These are phyloP conservation scores for Peromyscus californicus DNA, from an alignment of 2,113 vertebrate genomes.

Conservation along the genomic window DNA sequence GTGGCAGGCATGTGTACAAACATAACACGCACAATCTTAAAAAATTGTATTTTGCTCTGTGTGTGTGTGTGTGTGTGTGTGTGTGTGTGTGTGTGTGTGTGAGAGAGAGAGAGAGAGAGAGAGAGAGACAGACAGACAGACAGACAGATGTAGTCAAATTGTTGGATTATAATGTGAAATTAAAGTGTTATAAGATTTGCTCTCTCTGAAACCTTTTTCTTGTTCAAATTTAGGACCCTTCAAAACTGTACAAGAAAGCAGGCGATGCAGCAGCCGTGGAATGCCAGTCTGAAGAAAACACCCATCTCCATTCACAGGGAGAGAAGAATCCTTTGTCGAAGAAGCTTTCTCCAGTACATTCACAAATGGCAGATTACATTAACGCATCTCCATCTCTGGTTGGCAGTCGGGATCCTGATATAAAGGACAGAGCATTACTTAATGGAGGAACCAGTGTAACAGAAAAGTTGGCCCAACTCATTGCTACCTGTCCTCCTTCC, in stretches of 20 bases:
- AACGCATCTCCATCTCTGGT: conserved; percentile 84
- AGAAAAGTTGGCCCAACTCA: conserved; percentile 97
- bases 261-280: conserved; percentile 86
- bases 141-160: neutral
- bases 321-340: conserved; percentile 86
- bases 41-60: neutral
- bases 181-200: conserved; percentile 34
- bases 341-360: conserved; percentile 88
- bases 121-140: too few relatives aligned
- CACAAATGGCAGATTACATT: conserved; percentile 89
- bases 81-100: too few relatives aligned
- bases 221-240: conserved; percentile 87
- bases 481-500: conserved; percentile 96
- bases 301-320: conserved; percentile 83
- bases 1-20: fast-evolving
- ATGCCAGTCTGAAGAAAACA: conserved; percentile 85
- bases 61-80: too few relatives aligned
- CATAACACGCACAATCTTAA: too few relatives aligned
- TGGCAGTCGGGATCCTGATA: conserved; percentile 89
- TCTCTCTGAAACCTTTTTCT: conserved; percentile 81
- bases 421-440: conserved; percentile 92
- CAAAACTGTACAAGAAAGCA: conserved; percentile 88
- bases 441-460: conserved; percentile 94
- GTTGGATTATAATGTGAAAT: conserved; percentile 46
- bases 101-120: too few relatives aligned